These are phyloP conservation scores for Beroe ovata DNA, from an alignment of 37 sponge, comb jelly and placozoan species.

Conservation along the genomic window DNA sequence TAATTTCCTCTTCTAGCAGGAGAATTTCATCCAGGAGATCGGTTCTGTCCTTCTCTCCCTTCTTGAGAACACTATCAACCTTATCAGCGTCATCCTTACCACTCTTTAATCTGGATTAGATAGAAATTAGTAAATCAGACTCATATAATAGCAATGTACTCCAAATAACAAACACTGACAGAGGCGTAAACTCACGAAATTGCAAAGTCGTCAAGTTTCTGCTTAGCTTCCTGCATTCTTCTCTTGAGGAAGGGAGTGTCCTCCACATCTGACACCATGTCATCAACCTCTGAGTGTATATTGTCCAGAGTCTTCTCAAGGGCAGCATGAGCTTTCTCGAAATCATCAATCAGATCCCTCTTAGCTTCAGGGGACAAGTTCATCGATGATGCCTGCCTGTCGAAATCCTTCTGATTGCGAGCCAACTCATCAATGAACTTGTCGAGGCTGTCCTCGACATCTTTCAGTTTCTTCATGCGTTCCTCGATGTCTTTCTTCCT, in stretches of 20 bases:
- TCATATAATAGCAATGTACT: not conserved
- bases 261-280: not conserved
- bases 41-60: conserved; percentile 22
- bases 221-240: conserved; percentile 30
- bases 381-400: not conserved
- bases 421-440: conserved; percentile 24
- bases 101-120: not conserved
- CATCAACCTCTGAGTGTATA: not conserved
- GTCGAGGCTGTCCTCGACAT: conserved; percentile 24
- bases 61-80: conserved; percentile 32
- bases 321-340: conserved; percentile 5
- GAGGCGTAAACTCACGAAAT: not conserved
- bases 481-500: conserved; percentile 50
- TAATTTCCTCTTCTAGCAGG: conserved; percentile 15
- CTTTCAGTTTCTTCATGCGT: not conserved
- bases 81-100: not conserved
- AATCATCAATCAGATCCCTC: conserved; percentile 11
- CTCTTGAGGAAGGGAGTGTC: conserved; percentile 46
- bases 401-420: conserved; percentile 53
- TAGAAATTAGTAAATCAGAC: too few species aligned
- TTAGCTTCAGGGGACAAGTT: conserved; percentile 4
- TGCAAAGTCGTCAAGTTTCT: conserved; percentile 58
- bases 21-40: conserved; percentile 7
- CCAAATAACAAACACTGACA: not conserved
- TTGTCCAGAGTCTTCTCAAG: conserved; percentile 42